Percentiles rank a stretch among this genome's conserved stretches.
Evolutionary conservation across 2,797 vertebrate species (phyloP).

Genomic region (Hapalemur alaotrensis): DNA sequence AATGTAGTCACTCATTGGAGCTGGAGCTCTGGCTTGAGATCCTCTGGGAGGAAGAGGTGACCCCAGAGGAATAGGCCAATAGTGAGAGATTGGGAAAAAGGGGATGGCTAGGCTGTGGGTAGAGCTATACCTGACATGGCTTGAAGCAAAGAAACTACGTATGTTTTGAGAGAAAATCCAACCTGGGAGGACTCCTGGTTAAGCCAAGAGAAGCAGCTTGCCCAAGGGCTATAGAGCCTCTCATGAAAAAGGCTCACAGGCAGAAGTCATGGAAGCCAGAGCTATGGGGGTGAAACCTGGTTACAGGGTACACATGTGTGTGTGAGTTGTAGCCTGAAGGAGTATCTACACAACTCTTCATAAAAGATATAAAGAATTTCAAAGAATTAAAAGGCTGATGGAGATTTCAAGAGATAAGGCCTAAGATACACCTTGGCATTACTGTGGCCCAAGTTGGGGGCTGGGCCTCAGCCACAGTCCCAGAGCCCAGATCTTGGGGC

Average conservation of each 20-base stretch:
- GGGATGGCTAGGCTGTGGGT: background rate
- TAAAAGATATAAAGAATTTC: constrained; percentile 21
- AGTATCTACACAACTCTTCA: background rate
- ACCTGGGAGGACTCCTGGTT: background rate
- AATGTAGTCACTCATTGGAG: background rate
- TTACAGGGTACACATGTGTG: background rate
- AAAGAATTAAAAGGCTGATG: background rate
- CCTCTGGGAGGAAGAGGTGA: background rate
- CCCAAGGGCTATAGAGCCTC: background rate
- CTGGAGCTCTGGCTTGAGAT: background rate
- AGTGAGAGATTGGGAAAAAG: background rate
- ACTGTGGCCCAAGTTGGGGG: background rate
- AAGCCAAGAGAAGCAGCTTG: background rate
- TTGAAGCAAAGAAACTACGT: background rate
- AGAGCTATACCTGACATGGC: background rate
- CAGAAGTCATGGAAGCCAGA: background rate
- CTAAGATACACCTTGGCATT: background rate
- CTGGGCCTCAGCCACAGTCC: background rate
- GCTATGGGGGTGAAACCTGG: background rate
- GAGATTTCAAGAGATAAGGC: background rate
- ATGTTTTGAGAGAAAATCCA: background rate
- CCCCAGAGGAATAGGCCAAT: background rate
- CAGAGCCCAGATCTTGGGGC: background rate
- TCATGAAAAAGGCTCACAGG: background rate
- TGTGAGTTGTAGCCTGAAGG: background rate